Base-by-base conservation (phyloP, 2,888 invertebrate species). In the Philaethria dido region DNA sequence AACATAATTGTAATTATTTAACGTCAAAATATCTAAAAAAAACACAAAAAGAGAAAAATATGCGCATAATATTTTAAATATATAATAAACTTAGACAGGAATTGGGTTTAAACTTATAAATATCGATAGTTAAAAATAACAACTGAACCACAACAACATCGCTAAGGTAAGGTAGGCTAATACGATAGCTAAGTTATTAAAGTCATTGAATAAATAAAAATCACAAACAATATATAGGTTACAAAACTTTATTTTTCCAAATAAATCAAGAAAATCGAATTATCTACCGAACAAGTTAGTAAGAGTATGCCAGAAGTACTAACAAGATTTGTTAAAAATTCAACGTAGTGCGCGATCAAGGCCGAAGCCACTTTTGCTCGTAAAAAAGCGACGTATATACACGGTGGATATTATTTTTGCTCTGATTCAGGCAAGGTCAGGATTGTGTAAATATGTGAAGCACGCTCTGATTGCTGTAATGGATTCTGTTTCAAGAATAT, bases 371-470 rank as follows among this genome's bases (percentile, higher is more conserved):
- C 64, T 66, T 36, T 29, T 42, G 50, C 54, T 60, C 47, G 55
- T 57, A 66, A 70, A 70, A 62, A 64, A 57, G 52, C 69, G 54
- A 68, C 71, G 62, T 64, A 64, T 72, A 69, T 70, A 69, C 69
- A 72, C 66, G 72, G 71, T 64, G 45, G 71, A 76, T 75, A 75
- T 74, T 68, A 77, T 74, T 74, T 75, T 74, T 77, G 77, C 74
- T 78, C 76, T 75, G 76, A 76, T 77, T 78, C 70, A 71, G 67
- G 70, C 76, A 75, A 77, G 77, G 77, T 74, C 77, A 66, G 54
- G 72, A 74, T 75, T 74, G 73, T 70, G 77, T 65, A 74, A 76
- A 73, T 73, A 74, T 73, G 72, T 68, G 71, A 69, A 73, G 22
- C 71, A 76, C 75, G 77, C 75, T 75, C 76, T 75, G 73, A 70